These are phyloP conservation scores for Madoqua kirkii DNA, from an alignment of 2,113 vertebrate species.

Conservation along the genomic window DNA sequence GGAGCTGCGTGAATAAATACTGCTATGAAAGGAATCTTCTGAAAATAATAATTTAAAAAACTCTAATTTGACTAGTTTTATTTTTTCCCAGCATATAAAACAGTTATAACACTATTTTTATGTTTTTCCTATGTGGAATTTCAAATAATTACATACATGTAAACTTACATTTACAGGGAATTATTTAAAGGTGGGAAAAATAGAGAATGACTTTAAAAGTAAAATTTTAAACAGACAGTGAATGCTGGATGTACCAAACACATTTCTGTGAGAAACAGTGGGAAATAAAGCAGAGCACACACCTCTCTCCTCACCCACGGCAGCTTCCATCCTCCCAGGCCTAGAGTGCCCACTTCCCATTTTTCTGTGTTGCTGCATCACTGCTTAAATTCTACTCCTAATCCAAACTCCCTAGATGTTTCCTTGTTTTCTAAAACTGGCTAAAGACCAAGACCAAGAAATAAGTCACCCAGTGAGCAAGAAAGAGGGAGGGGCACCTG, in stretches of 20 bases:
- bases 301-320: fast-evolving
- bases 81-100: constrained; percentile 30
- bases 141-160: not conserved
- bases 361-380: not conserved
- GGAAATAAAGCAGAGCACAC: fast-evolving
- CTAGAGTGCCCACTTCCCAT: not conserved
- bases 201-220: not conserved
- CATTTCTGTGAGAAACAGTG: fast-evolving
- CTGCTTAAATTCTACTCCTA: not conserved
- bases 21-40: constrained; percentile 16
- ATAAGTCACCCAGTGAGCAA: not conserved
- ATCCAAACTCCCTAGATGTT: not conserved
- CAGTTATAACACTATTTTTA: not conserved
- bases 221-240: not conserved
- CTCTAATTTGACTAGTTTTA: not conserved
- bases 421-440: not conserved
- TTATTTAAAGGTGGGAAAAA: not conserved
- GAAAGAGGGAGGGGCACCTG: not conserved
- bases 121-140: not conserved
- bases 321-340: fast-evolving
- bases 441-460: not conserved
- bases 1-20: constrained; percentile 20
- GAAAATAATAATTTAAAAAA: not conserved
- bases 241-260: not conserved
- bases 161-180: not conserved